Base-by-base conservation (phyloP, 2,797 vertebrate genomes). In the Limosa lapponica region DNA sequence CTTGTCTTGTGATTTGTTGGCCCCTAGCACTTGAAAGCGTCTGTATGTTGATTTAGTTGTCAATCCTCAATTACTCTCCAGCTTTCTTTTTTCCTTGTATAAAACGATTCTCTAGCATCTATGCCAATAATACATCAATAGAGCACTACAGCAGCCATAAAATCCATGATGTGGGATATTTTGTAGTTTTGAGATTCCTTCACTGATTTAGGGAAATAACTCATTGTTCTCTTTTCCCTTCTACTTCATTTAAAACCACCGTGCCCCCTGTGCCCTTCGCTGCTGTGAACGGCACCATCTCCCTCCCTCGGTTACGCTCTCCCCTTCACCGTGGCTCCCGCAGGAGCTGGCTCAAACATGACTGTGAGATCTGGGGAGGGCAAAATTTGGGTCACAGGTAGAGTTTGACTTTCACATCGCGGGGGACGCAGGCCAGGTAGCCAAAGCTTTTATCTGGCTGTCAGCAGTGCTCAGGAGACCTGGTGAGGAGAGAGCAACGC, bases 1-100 rank as follows among this genome's bases (percentile, higher is more conserved):
- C 22, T 85, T 75, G 22, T 49, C 57, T 37, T 69, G 30, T 66
- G 75, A 90, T 90, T 88, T 94, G 80, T n/a, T 84, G 70, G 57
- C 17, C 41, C 17, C 24, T 19, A 43, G 52, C 34, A 88, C 28
- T 37, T 75, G 70, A 85, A 82, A 91, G 36, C 43, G 16, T 67
- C 62, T 65, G 8, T 81, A 30, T 39, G 70, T n/a, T 93, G 78
- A 91, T 66, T 87, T 77, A 85, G 19, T 43, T 73, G 55, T 57
- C 62, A 81, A 74, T 69, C 48, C 34, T 48, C 82, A 75, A 27
- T 86, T 75, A 65, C 41, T 62, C 36, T 58, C 30, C 54, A 84
- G 77, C 27, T 91, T 91, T 67, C 55, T 66, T 44, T 86, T 70
- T 30, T 59, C 69, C 69, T 62, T 46, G 28, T 48, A 24, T 25